A percentile compares a stretch with the other conserved stretches of the same genome.
Evolutionary conservation across 2,113 vertebrate genomes (phyloP).

Genomic region (Corythornis cristatus): DNA sequence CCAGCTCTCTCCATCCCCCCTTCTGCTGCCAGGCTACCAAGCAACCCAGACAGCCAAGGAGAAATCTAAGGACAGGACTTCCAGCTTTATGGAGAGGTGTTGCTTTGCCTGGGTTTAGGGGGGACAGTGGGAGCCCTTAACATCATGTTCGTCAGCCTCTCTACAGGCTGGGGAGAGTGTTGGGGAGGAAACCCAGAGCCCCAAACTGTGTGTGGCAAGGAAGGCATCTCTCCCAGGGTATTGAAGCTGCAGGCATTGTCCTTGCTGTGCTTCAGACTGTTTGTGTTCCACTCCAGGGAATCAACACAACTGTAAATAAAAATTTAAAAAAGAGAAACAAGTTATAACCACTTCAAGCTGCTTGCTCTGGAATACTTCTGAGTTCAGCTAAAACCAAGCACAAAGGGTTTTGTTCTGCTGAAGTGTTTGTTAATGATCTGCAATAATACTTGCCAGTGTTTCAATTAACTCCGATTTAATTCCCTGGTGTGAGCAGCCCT

Average conservation of each 20-base stretch:
- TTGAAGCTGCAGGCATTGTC: background rate
- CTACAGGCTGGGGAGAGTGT: background rate
- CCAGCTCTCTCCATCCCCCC: background rate
- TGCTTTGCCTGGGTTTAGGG: background rate
- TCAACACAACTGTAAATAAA: constrained; percentile 10
- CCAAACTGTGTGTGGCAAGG: background rate
- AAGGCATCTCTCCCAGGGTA: background rate
- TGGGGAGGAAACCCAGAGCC: background rate
- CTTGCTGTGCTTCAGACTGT: background rate
- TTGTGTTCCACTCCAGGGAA: background rate
- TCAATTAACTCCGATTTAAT: background rate
- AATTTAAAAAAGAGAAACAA: background rate
- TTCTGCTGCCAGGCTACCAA: background rate
- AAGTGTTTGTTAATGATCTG: background rate
- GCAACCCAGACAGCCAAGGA: background rate
- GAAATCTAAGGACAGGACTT: background rate
- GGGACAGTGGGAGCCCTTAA: background rate
- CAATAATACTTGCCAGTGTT: background rate
- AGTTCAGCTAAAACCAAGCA: background rate
- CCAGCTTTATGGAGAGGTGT: background rate
- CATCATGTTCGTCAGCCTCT: background rate
- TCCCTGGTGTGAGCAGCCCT: background rate
- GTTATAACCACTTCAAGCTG: background rate
- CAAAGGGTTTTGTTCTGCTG: background rate
- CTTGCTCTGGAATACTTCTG: background rate